Evolutionary conservation across 2,888 invertebrate genomes (phyloP).

Genomic region (Penaeus monodon): DNA sequence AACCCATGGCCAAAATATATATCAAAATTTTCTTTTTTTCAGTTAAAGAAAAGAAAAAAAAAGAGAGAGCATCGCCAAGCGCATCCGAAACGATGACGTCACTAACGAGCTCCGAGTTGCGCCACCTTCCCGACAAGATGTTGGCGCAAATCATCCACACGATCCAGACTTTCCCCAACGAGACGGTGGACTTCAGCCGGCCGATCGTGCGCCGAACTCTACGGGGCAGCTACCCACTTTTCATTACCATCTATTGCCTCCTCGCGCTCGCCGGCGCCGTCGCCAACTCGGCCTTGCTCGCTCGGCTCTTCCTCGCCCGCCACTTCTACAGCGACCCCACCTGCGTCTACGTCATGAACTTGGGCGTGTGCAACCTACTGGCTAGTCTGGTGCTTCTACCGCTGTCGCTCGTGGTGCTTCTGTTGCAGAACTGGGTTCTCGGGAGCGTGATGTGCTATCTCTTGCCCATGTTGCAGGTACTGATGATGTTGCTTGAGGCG

Average conservation of each 20-base stretch:
- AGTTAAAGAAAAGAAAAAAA: no score
- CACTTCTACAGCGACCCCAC: slow-evolving; percentile 76
- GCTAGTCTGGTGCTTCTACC: slow-evolving; percentile 79
- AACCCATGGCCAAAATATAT: no score
- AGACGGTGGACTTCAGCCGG: slow-evolving; percentile 74
- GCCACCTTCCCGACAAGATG: no score
- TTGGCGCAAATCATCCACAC: no score
- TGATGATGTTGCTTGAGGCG: slow-evolving; percentile 59
- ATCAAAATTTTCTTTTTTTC: no score
- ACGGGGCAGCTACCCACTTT: slow-evolving; percentile 65
- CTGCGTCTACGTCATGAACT: slow-evolving; percentile 77
- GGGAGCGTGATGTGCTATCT: slow-evolving; percentile 81
- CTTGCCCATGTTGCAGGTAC: slow-evolving; percentile 81
- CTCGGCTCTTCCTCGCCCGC: slow-evolving; percentile 61
- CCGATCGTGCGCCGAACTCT: slow-evolving; percentile 76
- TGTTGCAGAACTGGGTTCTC: slow-evolving; percentile 81
- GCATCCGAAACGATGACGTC: no score
- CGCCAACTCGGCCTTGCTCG: slow-evolving; percentile 76
- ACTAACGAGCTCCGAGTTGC: no score
- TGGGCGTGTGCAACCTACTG: slow-evolving; percentile 74
- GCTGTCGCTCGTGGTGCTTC: slow-evolving; percentile 78
- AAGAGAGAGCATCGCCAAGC: no score
- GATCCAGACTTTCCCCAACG: slow-evolving; percentile 68
- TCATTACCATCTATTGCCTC: slow-evolving; percentile 75
- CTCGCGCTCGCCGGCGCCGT: slow-evolving; percentile 75